Evolutionary conservation across 2,113 vertebrate genomes (phyloP), one percentile per base, ranked within the genome.

Genomic region (Podiceps cristatus): DNA sequence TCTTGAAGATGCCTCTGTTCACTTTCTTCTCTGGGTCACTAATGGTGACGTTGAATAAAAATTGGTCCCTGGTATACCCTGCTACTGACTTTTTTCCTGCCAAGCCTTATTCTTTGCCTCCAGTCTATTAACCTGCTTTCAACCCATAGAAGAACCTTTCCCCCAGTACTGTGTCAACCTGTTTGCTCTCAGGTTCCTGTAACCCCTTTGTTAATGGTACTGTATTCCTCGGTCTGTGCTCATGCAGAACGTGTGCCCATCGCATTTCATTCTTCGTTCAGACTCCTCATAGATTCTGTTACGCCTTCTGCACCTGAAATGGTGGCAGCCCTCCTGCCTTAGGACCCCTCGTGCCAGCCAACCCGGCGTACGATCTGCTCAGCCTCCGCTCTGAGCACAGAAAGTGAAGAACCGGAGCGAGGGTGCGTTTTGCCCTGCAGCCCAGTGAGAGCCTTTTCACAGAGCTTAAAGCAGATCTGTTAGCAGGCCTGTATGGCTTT

Each of bases 191-290:
- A 7, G 71, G 29, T 55, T 55, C 29, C 58, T 63, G 13, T 45
- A 31, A 49, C 0, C 0, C 63, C 59, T 40, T 53, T 45, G 33
- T 50, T 44, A 64, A 19, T 9, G 47, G 27, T 18, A 13, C n/a
- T 4, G 0, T 11, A 0, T 58, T 49, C 56, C 58, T 72, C 37
- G 33, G 29, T 16, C 29, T 63, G 47, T 29, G 28, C 68, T 95
- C 18, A 2, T 4, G 7, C 22, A 86, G 49, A 67, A n/a, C 0
- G 1, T 3, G 10, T 35, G 66, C 28, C 49, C 64, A 10, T 42
- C 2, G 0, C 7, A 10, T 45, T 72, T 72, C 47, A 31, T 50
- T 79, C 49, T 82, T 74, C 74, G 25, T 56, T 78, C 58, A 40
- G 29, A 16, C 58, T 59, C 45, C 50, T 63, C 2, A 2, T 13